Evolutionary conservation across 2,888 invertebrate species (phyloP).

Genomic region (Nipponacmea schrenckii): DNA sequence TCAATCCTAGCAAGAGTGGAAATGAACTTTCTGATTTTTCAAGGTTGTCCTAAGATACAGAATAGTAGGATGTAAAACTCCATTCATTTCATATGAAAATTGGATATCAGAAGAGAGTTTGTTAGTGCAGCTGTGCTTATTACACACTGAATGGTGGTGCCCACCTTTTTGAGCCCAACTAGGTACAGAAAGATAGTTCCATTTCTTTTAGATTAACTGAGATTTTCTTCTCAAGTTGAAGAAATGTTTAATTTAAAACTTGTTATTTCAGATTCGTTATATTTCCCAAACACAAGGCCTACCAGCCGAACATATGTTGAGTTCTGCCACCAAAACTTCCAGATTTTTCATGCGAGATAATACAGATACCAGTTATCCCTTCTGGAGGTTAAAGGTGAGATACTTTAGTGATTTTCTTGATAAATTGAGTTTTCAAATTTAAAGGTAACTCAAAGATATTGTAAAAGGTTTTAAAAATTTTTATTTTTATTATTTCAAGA

Average conservation of each 20-base stretch:
- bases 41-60: too few species aligned
- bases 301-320: slow-evolving; percentile 97
- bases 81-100: too few species aligned
- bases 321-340: slow-evolving; percentile 95
- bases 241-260: not conserved
- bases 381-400: slow-evolving; percentile 74
- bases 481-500: too few species aligned
- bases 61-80: too few species aligned
- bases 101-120: too few species aligned
- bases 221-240: slow-evolving; percentile 9
- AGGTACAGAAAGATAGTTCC: not conserved
- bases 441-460: not conserved
- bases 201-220: not conserved
- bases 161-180: too few species aligned
- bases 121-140: too few species aligned
- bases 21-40: too few species aligned
- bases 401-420: not conserved
- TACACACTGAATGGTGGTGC: too few species aligned
- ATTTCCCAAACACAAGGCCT: slow-evolving; percentile 97
- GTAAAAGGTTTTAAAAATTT: not conserved
- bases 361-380: slow-evolving; percentile 74
- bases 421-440: not conserved
- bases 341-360: slow-evolving; percentile 96
- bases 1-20: too few species aligned
- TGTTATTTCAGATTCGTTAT: slow-evolving; percentile 83